Evolutionary conservation across 2,113 vertebrate genomes (phyloP), one percentile per base, ranked within the genome.

Genomic region (Nothoprocta pentlandii): DNA sequence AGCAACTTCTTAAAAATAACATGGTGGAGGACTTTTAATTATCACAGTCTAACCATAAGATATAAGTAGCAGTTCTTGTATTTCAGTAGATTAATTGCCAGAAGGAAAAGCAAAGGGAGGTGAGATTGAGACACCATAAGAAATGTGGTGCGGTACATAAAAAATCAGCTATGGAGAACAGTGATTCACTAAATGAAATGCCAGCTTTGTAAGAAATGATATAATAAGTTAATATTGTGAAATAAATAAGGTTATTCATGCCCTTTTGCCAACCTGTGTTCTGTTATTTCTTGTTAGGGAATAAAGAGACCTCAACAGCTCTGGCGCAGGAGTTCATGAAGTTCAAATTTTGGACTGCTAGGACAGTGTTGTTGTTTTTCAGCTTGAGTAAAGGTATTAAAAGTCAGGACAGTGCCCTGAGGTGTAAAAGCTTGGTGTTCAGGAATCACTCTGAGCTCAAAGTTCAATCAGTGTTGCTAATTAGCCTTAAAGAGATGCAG

Each of bases 61-160:
- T 62, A 62, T 3, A 64, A 34, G 73, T 15, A 51, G 34, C 81
- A 74, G 93, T 92, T 39, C 58, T 73, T 94, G 67, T 0, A 64
- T 89, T 92, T 78, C 91, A 83, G 39, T 90, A 82, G 91, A 86
- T 92, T 92, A 94, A 94, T 86, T 85, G 78, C 87, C 82, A 80
- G n/a, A n/a, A 54, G 66, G 62, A 74, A 73, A 70, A 76, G 20
- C 68, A 71, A 44, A 75, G 67, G 66, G 76, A 66, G 59, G 51
- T 16, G 46, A 34, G 47, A 63, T 42, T 84, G 74, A 79, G 77
- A 62, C n/a, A 61, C 41, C 16, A 9, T 66, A 56, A 71, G 90
- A 62, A 95, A 66, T 64, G 51, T 63, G 69, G 64, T 41, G 19
- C 13, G 44, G 53, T 41, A 58, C 30, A 34, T 79, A 76, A 79